Base-by-base conservation (phyloP, 2,797 vertebrate genomes). In the Vipera latastei region DNA sequence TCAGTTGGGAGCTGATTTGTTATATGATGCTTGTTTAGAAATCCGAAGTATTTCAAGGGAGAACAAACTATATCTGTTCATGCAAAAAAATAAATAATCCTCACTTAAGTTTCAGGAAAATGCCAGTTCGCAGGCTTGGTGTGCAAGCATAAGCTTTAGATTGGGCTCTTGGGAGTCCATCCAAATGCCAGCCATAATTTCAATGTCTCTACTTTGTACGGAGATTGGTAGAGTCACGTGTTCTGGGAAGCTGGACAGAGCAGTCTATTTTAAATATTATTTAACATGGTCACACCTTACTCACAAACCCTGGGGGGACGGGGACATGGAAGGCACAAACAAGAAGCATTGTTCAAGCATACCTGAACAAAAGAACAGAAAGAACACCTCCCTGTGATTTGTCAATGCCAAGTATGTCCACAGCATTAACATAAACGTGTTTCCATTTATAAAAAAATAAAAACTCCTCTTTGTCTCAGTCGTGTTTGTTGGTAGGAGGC, bases 1-100 rank as follows among this genome's bases (percentile, higher is more conserved):
- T 78, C 88, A 32, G 51, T 12, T 11, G 32, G 0, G 65, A 91
- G 60, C 61, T 88, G 32, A 51, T 93, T 85, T 95, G 91, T 92
- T 25, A 0, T 32, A 91, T 32, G 69, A 89, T 88, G 89, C 91
- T 25, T 7, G 0, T 78, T 1, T 32, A 2, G 94, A n/a, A 44
- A 73, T 69, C 38, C 48, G 25, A 1, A 57, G 28, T 63, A 59
- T 63, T 90, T 90, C 85, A 90, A 83, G 63, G 44, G 28, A 78
- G 44, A 16, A 59, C 26, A 57, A 61, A 65, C 28, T 56, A 22
- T 48, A 11, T 28, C 28, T n/a, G 38, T 44, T 14, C 26, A 28
- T 38, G n/a, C 28, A 91, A 55, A 48, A 6, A 32, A 22, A 60
- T n/a, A 53, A 53, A 53, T 0, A 53, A 11, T 48, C 44, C 44